Conservation (phyloP, 1,140 invertebrate species). For the Eumaeus atala region DNA sequence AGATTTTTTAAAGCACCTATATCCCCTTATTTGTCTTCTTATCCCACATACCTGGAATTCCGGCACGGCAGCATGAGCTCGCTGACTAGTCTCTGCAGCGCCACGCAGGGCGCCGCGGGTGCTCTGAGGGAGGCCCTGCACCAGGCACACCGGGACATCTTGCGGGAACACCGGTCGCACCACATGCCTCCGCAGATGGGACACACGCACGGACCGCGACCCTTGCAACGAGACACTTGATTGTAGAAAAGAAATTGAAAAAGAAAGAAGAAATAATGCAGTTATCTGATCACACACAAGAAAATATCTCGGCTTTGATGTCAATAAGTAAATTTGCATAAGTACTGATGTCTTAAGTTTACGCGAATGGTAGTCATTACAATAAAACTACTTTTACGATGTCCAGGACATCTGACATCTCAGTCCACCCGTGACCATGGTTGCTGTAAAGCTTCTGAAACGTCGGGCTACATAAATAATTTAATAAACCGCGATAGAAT, state of each 20-base stretch:
- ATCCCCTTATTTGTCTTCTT: too few species aligned
- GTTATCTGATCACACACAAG: not conserved
- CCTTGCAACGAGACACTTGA: slow-evolving; percentile 31
- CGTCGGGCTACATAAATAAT: too few species aligned
- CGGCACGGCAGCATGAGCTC: slow-evolving; percentile 62
- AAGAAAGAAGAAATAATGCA: not conserved
- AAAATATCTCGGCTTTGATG: too few species aligned
- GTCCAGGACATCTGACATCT: too few species aligned
- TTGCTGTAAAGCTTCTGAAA: too few species aligned
- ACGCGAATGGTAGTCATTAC: too few species aligned
- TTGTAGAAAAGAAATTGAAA: not conserved
- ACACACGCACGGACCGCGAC: slow-evolving; percentile 56
- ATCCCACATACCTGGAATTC: slow-evolving; percentile 55
- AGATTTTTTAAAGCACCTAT: too few species aligned
- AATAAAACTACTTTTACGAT: too few species aligned
- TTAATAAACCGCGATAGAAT: too few species aligned
- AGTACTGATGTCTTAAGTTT: too few species aligned
- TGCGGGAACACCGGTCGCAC: slow-evolving; percentile 52
- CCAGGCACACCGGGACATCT: slow-evolving; percentile 58
- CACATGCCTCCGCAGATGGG: slow-evolving; percentile 60
- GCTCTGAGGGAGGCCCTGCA: slow-evolving; percentile 47
- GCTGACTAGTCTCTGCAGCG: slow-evolving; percentile 54
- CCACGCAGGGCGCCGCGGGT: slow-evolving; percentile 42
- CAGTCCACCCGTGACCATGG: too few species aligned
- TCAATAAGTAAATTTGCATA: too few species aligned